These are phyloP conservation scores for Psittacara wagleri DNA, from an alignment of 2,113 vertebrate species.

Conservation along the genomic window DNA sequence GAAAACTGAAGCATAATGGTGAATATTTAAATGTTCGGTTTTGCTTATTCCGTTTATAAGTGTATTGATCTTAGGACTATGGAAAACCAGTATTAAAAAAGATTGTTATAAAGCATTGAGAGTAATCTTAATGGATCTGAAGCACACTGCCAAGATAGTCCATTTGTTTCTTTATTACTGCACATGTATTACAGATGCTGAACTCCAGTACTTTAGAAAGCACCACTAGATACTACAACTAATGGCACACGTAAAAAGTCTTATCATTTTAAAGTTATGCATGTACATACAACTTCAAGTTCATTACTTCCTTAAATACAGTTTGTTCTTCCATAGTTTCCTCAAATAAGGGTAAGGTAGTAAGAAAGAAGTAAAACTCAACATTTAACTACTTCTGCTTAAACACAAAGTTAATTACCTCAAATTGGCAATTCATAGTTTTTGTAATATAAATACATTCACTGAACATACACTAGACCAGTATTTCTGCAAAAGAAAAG, in stretches of 20 bases:
- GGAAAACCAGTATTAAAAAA: neutral
- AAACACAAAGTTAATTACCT: neutral
- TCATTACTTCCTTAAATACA: neutral
- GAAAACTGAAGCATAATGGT: neutral
- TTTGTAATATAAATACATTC: neutral
- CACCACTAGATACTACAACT: neutral
- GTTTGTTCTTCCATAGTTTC: neutral
- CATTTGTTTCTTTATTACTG: too few relatives aligned
- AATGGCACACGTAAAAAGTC: neutral
- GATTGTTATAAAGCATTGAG: neutral
- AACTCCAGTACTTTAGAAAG: neutral
- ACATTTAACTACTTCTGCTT: neutral
- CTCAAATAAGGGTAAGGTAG: neutral
- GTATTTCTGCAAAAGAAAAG: neutral
- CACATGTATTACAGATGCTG: neutral
- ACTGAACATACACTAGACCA: neutral
- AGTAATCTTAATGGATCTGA: neutral
- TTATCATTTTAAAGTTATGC: neutral
- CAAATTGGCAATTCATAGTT: neutral
- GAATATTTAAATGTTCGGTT: neutral
- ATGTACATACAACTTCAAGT: neutral
- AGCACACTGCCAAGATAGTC: neutral
- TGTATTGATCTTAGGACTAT: neutral
- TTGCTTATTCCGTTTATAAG: neutral
- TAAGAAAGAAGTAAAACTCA: neutral